Base-by-base conservation (phyloP, 1,140 invertebrate species). In the Papilio polytes region DNA sequence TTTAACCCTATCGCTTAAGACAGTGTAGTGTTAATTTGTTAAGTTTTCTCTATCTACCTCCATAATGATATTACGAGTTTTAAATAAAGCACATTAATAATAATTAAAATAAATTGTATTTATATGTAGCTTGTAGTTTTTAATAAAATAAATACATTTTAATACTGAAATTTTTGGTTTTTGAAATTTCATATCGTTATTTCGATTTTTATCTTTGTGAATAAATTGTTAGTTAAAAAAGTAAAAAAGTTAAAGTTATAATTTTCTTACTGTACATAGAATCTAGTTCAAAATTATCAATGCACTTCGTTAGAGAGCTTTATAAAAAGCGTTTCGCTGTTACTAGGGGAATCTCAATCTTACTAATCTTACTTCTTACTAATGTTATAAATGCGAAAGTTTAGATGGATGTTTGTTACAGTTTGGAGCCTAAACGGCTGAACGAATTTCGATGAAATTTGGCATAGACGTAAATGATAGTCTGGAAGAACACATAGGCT, bases 41-140 rank as follows among this genome's bases (percentile, higher is more conserved):
- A 78, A 59, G 76, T 59, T 81, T 63, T 76, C 51, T 80, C 56
- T 81, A 84, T 80, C 77, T 85, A 85, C 84, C 82, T 85, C 36
- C 41, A 80, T 70, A 70, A 10, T 70, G 1, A 36, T 70, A 18
- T 70, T 31, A 15, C 59, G 59, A 63, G n/a, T 20, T 63, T 63
- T 22, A 26, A n/a, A n/a, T n/a, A n/a, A n/a, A n/a, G n/a, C 20
- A 70, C 26, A 31, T 31, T 70, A 31, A 63, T 63, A n/a, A 22
- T 22, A 70, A 12, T 70, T 31, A 70, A 70, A 15, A 70, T 31
- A 70, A 70, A 70, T 70, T 36, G 26, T 78, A 59, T 78, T 76
- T 76, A 76, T 76, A 76, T 9, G 3, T 76, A 76, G 46, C 36
- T 76, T 76, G 15, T 76, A 76, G 26, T 31, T 70, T 8, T 70